phyloP scores from a whole-genome alignment of 1,140 invertebrate genomes.

The Temnothorax longispinosus region DNA sequence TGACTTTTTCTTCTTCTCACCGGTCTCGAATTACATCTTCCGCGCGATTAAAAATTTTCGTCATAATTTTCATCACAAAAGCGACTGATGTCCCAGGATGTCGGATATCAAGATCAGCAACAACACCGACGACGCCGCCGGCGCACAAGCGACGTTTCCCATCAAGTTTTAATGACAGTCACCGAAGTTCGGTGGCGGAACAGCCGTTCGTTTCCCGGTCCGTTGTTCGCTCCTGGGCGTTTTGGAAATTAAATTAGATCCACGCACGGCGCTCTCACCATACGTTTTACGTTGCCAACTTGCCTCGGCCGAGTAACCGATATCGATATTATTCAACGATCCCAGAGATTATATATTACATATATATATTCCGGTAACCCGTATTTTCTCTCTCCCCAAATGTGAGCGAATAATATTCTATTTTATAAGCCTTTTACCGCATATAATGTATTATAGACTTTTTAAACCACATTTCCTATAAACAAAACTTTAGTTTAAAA shows the following conservation, averaged over 20 bases:
- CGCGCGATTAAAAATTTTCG: neutral
- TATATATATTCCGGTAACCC: no score
- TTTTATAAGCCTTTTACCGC: neutral
- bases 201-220: conserved; percentile 46
- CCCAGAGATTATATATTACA: neutral
- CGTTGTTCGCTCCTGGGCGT: conserved; percentile 45
- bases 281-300: conserved; percentile 21
- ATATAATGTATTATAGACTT: neutral
- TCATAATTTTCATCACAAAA: conserved; percentile 17
- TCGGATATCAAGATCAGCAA: conserved; percentile 59
- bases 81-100: neutral
- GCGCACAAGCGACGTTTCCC: conserved; percentile 45
- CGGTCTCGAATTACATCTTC: neutral
- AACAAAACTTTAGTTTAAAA: conserved; percentile 1
- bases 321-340: conserved; percentile 35
- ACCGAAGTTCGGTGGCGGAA: conserved; percentile 54
- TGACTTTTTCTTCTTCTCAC: neutral
- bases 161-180: conserved; percentile 72
- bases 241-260: conserved; percentile 72
- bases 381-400: neutral
- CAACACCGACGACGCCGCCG: neutral
- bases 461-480: neutral
- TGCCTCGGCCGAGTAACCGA: neutral
- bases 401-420: neutral
- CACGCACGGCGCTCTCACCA: neutral